phyloP scores from a whole-genome alignment of 2,888 invertebrate species.

The Platycnemis pennipes region DNA sequence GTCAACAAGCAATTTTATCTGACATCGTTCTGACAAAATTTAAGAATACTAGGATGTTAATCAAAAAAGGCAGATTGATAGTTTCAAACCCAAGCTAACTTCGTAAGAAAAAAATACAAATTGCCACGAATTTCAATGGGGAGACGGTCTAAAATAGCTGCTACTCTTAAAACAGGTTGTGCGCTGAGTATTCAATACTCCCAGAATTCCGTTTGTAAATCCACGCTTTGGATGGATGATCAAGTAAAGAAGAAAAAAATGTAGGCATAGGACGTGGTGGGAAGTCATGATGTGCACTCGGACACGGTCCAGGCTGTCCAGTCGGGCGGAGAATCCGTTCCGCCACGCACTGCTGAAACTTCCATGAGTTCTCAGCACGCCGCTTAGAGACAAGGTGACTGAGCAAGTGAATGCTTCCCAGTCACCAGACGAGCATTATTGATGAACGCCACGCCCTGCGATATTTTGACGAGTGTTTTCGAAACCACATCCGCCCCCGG shows the following conservation, averaged over 20 bases:
- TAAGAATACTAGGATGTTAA: too few species aligned
- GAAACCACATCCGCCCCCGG: constrained; percentile 52
- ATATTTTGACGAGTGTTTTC: constrained; percentile 66
- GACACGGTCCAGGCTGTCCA: neutral
- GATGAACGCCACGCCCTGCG: constrained; percentile 64
- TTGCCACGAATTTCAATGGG: too few species aligned
- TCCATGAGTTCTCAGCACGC: neutral
- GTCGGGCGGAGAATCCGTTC: constrained; percentile 41
- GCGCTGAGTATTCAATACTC: neutral
- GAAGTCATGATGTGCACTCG: neutral
- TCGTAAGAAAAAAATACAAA: too few species aligned
- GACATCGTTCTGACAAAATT: too few species aligned
- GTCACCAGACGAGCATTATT: constrained; percentile 48
- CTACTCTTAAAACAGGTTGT: neutral
- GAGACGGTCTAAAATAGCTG: neutral
- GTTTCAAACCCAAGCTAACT: too few species aligned
- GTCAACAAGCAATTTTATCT: too few species aligned
- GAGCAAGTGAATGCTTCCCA: constrained; percentile 62
- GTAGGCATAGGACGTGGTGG: neutral
- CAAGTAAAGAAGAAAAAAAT: neutral
- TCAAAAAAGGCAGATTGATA: too few species aligned
- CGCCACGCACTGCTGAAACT: constrained; percentile 51
- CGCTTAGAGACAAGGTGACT: neutral
- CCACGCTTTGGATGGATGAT: neutral
- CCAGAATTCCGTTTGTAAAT: neutral